Base-by-base conservation (phyloP, 2,888 invertebrate species). In the Capitulum mitella region DNA sequence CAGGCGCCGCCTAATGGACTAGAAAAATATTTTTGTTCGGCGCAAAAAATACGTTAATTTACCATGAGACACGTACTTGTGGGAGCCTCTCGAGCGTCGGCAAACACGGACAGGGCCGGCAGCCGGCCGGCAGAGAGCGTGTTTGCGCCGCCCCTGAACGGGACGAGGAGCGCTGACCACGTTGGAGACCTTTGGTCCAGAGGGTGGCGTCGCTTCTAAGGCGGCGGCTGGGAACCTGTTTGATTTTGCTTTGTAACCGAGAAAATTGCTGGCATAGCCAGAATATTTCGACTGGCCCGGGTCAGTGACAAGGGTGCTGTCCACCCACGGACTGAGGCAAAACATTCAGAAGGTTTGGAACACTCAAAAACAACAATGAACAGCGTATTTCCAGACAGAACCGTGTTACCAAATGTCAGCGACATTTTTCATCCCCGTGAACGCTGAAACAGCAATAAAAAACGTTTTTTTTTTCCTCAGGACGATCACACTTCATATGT, bases 1-100 rank as follows among this genome's bases (percentile, higher is more conserved):
- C 70, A 77, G n/a, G 12, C 77, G 34, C 54, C 78, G 75, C 61
- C 48, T 32, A 77, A 77, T 16, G 34, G 80, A 51, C 51, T 77
- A 43, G 51, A 61, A 29, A 61, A 61, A 61, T 61, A 61, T 61
- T 61, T 61, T 29, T 26, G 10, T 29, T 12, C 16, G 29, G 58
- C 29, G 12, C n/a, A 29, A 61, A 61, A 61, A 61, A 29, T 61
- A 61, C 58, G 29, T 29, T 61, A 61, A 61, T 61, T 29, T 29
- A 12, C 58, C 58, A 29, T 61, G 58, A 61, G 58, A 29, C 58
- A 61, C 12, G 29, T 16, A 12, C 29, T 29, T 29, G 29, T n/a
- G 29, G 29, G 58, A 29, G 26, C 29, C 14, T 14, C 58, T 61
- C 58, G 0, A 26, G 12, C 12, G 29, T 61, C 29, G 58, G 54